Evolutionary conservation across 2,113 vertebrate species (phyloP).

Genomic region (Athene noctua): DNA sequence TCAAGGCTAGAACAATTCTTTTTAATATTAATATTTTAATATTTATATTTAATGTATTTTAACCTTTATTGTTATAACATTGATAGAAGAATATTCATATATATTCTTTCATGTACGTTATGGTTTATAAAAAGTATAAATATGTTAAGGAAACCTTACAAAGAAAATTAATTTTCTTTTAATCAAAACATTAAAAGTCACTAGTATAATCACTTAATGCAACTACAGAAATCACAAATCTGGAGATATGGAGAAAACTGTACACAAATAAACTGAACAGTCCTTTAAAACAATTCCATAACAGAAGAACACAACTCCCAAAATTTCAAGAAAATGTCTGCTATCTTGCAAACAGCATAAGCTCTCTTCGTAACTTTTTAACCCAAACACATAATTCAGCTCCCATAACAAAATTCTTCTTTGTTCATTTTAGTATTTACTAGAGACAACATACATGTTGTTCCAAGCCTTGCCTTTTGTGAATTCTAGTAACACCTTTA

Average conservation of each 20-base stretch:
- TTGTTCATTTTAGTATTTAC: not conserved
- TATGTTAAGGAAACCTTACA: not conserved
- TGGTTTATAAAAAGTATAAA: not conserved
- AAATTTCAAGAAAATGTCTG: not conserved
- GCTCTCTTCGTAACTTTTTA: not conserved
- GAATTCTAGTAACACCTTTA: not conserved
- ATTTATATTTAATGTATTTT: not conserved
- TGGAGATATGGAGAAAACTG: not conserved
- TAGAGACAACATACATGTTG: not conserved
- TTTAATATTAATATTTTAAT: too few species aligned
- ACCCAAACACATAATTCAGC: not conserved
- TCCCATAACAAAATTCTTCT: not conserved
- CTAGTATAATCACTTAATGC: not conserved
- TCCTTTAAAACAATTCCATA: not conserved
- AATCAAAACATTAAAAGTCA: not conserved
- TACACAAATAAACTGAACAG: not conserved
- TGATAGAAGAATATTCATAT: not conserved
- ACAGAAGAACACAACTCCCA: not conserved
- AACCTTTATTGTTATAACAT: not conserved
- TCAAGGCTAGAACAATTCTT: not conserved
- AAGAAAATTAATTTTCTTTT: not conserved
- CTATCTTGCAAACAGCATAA: not conserved
- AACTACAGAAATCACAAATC: not conserved
- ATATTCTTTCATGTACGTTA: not conserved
- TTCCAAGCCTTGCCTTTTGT: not conserved